Evolutionary conservation across 2,888 invertebrate genomes (phyloP).

Genomic region (Drosophila parthenogenetica): DNA sequence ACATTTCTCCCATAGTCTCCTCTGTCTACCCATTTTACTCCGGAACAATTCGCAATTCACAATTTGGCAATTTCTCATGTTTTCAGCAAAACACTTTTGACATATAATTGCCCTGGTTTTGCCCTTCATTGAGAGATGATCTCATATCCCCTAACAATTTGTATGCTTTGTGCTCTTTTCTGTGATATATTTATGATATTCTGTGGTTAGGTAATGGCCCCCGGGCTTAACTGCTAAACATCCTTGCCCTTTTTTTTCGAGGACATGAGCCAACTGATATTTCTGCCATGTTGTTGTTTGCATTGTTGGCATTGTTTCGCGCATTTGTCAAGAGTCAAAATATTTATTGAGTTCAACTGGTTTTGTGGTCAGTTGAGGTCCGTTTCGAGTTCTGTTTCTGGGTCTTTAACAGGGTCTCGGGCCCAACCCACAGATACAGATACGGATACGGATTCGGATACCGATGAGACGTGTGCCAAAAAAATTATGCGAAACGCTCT

Average conservation of each 20-base stretch:
- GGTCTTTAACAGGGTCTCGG: conserved; percentile 15
- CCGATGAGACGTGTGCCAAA: conserved; percentile 74
- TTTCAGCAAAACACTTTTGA: conserved; percentile 48
- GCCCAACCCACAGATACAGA: conserved; percentile 49
- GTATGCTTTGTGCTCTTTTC: conserved; percentile 40
- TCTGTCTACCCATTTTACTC: conserved; percentile 28
- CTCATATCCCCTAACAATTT: conserved; percentile 31
- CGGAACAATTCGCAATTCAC: background rate
- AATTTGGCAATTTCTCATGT: conserved; percentile 42
- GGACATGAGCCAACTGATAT: conserved; percentile 23
- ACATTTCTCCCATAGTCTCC: background rate
- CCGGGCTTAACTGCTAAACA: conserved; percentile 48
- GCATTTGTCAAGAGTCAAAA: conserved; percentile 81
- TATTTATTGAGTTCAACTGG: conserved; percentile 82
- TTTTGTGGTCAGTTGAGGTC: conserved; percentile 43
- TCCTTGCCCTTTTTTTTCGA: conserved; percentile 19
- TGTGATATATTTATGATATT: conserved; percentile 65
- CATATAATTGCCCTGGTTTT: conserved; percentile 48
- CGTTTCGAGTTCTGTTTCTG: conserved; percentile 5
- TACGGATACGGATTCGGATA: conserved; percentile 7
- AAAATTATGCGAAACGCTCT: conserved; percentile 60
- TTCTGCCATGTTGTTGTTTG: conserved; percentile 17
- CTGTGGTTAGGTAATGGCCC: conserved; percentile 61
- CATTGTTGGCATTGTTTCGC: conserved; percentile 56
- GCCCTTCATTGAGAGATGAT: conserved; percentile 40